Evolutionary conservation across 2,888 invertebrate species (phyloP), one percentile per base, ranked within the genome.

Genomic region (Drosophila stalkeri): DNA sequence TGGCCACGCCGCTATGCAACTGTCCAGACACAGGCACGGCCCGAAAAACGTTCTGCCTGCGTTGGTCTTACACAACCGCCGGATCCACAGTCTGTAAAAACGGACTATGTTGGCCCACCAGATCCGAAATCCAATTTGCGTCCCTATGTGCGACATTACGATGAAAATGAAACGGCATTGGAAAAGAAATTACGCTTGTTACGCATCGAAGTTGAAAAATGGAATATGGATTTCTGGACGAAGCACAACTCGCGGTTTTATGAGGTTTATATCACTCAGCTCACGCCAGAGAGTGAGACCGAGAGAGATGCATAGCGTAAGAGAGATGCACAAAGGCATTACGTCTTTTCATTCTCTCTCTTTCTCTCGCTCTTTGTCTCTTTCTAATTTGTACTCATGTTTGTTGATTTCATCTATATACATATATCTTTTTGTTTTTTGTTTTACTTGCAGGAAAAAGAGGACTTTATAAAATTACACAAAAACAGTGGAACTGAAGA

Each of bases 221-320:
- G 97, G 97, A 97, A 98, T 92, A 96, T 97, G 77, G 93, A 94
- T 43, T 98, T 98, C 93, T 98, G 98, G 98, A 94, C 94, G 0
- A 94, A 94, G 72, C 98, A 98, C 86, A 98, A 98, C 90, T 94
- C 94, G 31, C 95, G 94, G 64, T 98, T 97, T 93, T 94, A 95
- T 87, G 94, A 96, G 92, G 96, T 96, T 62, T 6, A 1, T 33
- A 35, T 20, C 37, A 68, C 2, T n/a, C 27, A 47, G 23, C 23
- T 47, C 1, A 27, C 23, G 27, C 20, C 8, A n/a, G n/a, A 41
- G 41, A 23, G n/a, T 12, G 31, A 7, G 31, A 51, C 12, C 18
- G 49, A 18, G 31, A 18, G 6, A 6, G 3, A 33, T n/a, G 11
- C 11, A 49, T 33, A 12, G 1, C 51, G 18, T 33, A 51, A 51